phyloP scores from a whole-genome alignment of 2,797 vertebrate species.

The Huso huso region DNA sequence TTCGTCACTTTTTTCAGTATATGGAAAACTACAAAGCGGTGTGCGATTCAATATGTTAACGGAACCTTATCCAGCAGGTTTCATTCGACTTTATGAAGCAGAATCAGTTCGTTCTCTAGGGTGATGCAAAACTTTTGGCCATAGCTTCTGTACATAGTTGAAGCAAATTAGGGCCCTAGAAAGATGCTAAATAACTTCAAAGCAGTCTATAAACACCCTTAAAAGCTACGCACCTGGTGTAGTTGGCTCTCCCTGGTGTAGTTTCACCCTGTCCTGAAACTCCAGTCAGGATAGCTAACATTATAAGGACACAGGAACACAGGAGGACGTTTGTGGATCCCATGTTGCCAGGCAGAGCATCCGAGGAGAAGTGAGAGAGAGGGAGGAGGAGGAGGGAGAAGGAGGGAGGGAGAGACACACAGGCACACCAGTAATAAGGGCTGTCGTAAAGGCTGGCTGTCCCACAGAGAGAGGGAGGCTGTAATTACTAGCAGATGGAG shows the following conservation, averaged over 20 bases:
- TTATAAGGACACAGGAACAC: conserved; percentile 30
- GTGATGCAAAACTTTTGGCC: too few species aligned
- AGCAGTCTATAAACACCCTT: not conserved
- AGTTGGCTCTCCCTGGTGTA: conserved; percentile 37
- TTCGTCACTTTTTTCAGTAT: too few species aligned
- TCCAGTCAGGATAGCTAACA: conserved; percentile 43
- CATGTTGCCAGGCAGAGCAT: conserved; percentile 13
- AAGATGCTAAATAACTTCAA: not conserved
- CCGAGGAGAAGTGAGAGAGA: conserved; percentile 31
- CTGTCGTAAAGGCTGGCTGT: not conserved
- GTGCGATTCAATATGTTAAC: not conserved
- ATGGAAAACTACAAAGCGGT: too few species aligned
- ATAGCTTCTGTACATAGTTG: not conserved
- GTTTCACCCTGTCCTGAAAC: conserved; percentile 30
- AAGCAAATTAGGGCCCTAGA: not conserved
- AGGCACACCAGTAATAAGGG: conserved; percentile 19
- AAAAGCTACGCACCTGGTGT: conserved; percentile 44
- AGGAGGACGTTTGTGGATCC: conserved; percentile 18
- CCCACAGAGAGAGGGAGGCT: conserved; percentile 14
- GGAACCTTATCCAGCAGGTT: not conserved
- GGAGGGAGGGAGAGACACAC: conserved; percentile 18
- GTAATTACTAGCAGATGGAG: conserved; percentile 60
- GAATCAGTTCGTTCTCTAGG: not conserved
- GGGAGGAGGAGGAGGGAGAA: conserved; percentile 20
- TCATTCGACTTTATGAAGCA: not conserved